phyloP scores from a whole-genome alignment of 2,888 invertebrate genomes.

The Xanthia togata region DNA sequence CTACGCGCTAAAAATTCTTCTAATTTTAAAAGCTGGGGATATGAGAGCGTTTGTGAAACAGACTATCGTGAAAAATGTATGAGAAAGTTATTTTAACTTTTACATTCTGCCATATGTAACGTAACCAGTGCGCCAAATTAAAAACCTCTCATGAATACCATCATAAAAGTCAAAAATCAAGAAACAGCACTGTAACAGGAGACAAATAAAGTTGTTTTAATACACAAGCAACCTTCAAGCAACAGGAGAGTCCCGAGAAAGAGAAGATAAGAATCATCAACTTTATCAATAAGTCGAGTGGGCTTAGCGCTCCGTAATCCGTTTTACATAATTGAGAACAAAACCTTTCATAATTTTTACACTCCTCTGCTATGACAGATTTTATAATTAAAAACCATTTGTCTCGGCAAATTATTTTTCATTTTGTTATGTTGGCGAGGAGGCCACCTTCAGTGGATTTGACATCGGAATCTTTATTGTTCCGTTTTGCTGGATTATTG shows the following conservation, averaged over 20 bases:
- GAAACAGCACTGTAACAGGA: background rate
- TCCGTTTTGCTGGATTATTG: background rate
- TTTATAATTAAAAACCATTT: conserved; percentile 69
- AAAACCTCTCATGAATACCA: background rate
- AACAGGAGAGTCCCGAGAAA: conserved; percentile 10
- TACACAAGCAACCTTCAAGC: conserved; percentile 12
- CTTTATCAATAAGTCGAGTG: conserved; percentile 50
- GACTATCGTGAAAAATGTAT: background rate
- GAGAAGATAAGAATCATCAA: conserved; percentile 39
- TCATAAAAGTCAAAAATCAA: background rate
- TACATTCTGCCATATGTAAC: background rate
- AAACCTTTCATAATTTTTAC: conserved; percentile 67
- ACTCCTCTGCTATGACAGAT: conserved; percentile 62
- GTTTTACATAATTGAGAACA: conserved; percentile 68
- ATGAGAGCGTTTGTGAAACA: background rate
- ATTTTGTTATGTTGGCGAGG: conserved; percentile 47
- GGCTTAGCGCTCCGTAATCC: conserved; percentile 57
- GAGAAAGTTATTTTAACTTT: background rate
- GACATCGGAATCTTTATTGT: conserved; percentile 33
- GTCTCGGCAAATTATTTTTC: conserved; percentile 64
- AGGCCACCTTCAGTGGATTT: conserved; percentile 35
- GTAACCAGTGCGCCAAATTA: background rate
- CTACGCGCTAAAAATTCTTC: conserved; percentile 2
- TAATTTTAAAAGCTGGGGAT: background rate
- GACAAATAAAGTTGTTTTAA: conserved; percentile 13